These are phyloP conservation scores for Ennomos erosarius DNA, from an alignment of 2,888 invertebrate genomes.

Conservation along the genomic window DNA sequence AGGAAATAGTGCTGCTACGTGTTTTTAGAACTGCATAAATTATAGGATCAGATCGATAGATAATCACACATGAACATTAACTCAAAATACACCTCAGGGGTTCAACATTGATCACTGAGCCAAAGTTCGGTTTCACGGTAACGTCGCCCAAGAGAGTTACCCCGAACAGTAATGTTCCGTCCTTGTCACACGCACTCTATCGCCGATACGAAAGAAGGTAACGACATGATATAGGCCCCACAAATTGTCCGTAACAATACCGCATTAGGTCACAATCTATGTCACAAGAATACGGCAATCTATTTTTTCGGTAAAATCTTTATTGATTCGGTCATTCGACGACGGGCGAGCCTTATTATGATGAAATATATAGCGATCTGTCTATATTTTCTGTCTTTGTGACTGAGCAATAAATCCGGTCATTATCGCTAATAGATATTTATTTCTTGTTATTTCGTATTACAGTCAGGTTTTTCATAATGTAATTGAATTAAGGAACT, in stretches of 20 bases:
- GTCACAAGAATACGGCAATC: constrained; percentile 57
- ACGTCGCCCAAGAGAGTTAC: constrained; percentile 73
- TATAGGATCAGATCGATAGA: constrained; percentile 55
- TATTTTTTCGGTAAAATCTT: constrained; percentile 54
- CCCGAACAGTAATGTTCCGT: constrained; percentile 54
- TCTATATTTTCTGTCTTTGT: constrained; percentile 48
- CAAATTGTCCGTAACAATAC: constrained; percentile 72
- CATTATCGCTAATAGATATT: constrained; percentile 55
- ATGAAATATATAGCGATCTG: constrained; percentile 51
- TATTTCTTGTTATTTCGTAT: constrained; percentile 50
- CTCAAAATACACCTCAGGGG: constrained; percentile 74
- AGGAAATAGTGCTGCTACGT: constrained; percentile 6
- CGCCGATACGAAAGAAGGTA: constrained; percentile 62
- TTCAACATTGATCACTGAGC: constrained; percentile 73
- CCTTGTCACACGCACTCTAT: constrained; percentile 62
- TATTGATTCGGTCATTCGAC: constrained; percentile 54
- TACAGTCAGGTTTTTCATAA: constrained; percentile 42
- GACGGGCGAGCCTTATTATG: constrained; percentile 45
- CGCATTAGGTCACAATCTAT: constrained; percentile 70
- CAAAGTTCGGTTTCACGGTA: constrained; percentile 74
- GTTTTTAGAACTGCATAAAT: constrained; percentile 27
- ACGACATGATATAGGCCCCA: constrained; percentile 58
- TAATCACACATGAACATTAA: constrained; percentile 68
- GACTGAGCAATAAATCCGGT: constrained; percentile 51
- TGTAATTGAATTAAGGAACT: constrained; percentile 36